Evolutionary conservation across 1,140 invertebrate species (phyloP), one percentile per base, ranked within the genome.

Genomic region (Cydia fagiglandana): DNA sequence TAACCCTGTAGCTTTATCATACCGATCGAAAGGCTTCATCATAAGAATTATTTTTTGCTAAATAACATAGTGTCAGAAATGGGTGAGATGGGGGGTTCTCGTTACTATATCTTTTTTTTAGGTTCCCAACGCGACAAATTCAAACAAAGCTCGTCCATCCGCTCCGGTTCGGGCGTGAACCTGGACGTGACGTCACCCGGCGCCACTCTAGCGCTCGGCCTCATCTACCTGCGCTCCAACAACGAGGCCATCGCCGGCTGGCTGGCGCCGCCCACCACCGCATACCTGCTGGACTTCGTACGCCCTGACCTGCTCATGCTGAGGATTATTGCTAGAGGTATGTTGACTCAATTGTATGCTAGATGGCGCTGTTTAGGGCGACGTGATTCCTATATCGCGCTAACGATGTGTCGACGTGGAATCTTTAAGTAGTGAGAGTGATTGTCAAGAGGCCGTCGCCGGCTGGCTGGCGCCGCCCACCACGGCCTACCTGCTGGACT

Each of bases 141-240:
- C 85, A 97, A 97, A 86, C 95, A 96, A 2, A 96, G 96, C 0
- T 96, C 95, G 75, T 96, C 95, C 90, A 97, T 97, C 77, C 94
- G 97, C 34, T 98, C 99, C 94, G 98, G 98, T n/a, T 96, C 97
- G 77, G 96, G 95, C 24, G 97, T 99, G 15, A 99, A 99, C 93
- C 96, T 98, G 64, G 97, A 99, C 93, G 98, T 99, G 2, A 99
- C 98, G 2, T 97, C 97, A 68, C 98, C 98, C 13, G 98, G 98
- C 13, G 98, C 98, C 5, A 99, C 98, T 0, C 93, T 99, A 47
- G 98, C 98, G 0, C 93, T 99, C 10, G 98, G 98, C 5, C 94
- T 99, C 75, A 97, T 99, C 94, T 99, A 98, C 92, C 96, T 99
- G 83, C 96, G 96, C 77, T 97, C 97, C 7, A 95, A 95, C 68